Base-by-base conservation (phyloP, 2,113 vertebrate species). In the Rutilus rutilus region DNA sequence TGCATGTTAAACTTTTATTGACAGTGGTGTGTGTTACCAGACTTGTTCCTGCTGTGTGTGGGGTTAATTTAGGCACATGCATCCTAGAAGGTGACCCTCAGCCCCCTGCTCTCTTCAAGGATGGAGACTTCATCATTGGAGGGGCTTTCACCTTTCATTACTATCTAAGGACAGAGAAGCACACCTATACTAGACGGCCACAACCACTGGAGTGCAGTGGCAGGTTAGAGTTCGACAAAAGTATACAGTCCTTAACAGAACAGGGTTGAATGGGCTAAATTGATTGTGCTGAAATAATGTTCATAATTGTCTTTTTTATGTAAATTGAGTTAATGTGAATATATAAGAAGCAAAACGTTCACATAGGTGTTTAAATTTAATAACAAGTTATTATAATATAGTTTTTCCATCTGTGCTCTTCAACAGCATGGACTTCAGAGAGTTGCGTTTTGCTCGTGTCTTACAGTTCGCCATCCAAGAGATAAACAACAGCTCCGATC, bases 391-490 rank as follows among this genome's bases (percentile, higher is more conserved):
- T 76, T 50, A 50, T 52, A 30, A 77, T 77, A 52, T 2, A 30
- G 1, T 54, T 52, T 52, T 30, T 52, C 10, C 5, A 21, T 64
- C 87, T 78, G 74, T 6, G 86, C 69, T 86, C 71, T 83, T 76
- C 6, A 25, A 91, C 83, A 92, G 94, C 1, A 87, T 95, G 45
- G 84, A 91, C 17, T 57, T 88, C 2, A 91, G 90, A 47, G 93
- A 92, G 33, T 86, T 95, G 74, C 93, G 90, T 36, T 92, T 93
- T 36, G 90, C 90, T 8, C 92, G 89, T 0, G 83, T 92, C 19
- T 91, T 95, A 92, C n/a, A 92, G 12, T 94, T 94, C 19, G 92
- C 94, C 7, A 92, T 95, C 2, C 87, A 93, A 36, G 93, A 95
- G 86, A 94, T 95, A 11, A 95, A 94, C 90, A 94, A 94, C 89